phyloP scores from a whole-genome alignment of 2,888 invertebrate species.

The Aspidiotus destructor region DNA sequence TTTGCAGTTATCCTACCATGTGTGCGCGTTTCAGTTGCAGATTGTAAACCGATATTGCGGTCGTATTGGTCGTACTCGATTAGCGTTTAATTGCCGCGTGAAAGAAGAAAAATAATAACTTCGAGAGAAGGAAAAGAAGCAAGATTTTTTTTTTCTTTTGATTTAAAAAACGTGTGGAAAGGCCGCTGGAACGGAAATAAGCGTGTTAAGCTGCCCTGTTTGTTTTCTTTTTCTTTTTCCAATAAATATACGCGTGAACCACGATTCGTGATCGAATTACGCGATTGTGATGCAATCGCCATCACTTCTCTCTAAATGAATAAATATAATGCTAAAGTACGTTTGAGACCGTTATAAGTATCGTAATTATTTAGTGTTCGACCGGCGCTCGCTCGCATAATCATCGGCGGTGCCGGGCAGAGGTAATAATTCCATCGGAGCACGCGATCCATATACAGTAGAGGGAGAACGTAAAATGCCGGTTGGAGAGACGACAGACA shows the following conservation, averaged over 20 bases:
- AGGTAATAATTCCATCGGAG: too few relatives aligned
- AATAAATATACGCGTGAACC: neutral
- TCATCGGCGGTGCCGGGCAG: neutral
- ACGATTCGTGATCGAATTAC: constrained; percentile 2
- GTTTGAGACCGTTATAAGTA: too few relatives aligned
- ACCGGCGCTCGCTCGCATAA: neutral
- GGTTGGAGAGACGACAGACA: constrained; percentile 14
- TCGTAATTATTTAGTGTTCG: too few relatives aligned
- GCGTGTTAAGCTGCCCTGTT: too few relatives aligned
- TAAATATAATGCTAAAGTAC: neutral
- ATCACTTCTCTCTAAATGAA: too few relatives aligned
- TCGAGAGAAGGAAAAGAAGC: too few relatives aligned
- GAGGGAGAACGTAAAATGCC: constrained; percentile 1
- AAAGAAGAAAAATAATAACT: neutral
- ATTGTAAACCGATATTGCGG: neutral
- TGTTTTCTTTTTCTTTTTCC: too few relatives aligned
- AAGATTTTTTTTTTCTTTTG: too few relatives aligned
- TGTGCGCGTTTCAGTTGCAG: neutral
- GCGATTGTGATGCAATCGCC: neutral
- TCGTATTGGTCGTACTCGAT: neutral
- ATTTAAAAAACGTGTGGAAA: too few relatives aligned
- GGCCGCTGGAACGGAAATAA: too few relatives aligned
- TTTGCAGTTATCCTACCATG: too few relatives aligned
- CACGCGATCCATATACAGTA: too few relatives aligned
- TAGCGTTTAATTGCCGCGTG: constrained; percentile 4